These are phyloP conservation scores for Enteromius argenteus DNA, from an alignment of 2,797 vertebrate species.

Conservation along the genomic window DNA sequence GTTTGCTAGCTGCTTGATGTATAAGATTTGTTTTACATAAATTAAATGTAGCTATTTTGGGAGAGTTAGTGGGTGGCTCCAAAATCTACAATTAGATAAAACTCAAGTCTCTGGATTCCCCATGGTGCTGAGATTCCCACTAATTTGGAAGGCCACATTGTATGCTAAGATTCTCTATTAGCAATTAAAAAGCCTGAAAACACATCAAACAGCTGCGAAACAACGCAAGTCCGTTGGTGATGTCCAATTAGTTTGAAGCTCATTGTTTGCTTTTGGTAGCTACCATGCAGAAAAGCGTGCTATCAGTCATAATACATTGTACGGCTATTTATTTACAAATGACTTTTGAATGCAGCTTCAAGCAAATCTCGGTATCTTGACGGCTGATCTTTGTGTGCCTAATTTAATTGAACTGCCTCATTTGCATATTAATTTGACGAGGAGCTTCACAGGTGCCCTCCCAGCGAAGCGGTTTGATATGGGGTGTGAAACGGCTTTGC, in stretches of 20 bases:
- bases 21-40: neutral
- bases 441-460: conserved; percentile 49
- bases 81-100: conserved; percentile 26
- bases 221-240: neutral
- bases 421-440: conserved; percentile 51
- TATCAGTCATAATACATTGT: conserved; percentile 1
- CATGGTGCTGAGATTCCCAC: neutral
- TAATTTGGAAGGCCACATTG: conserved; percentile 23
- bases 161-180: conserved; percentile 27
- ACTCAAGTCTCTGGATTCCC: conserved; percentile 5
- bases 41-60: conserved; percentile 4
- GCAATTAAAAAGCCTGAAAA: conserved; percentile 38
- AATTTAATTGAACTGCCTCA: conserved; percentile 47
- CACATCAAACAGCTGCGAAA: conserved; percentile 21
- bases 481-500: conserved; percentile 53
- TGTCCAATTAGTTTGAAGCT: conserved; percentile 23
- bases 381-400: conserved; percentile 34
- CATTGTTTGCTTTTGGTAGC: conserved; percentile 10
- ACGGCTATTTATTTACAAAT: conserved; percentile 44
- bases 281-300: conserved; percentile 3
- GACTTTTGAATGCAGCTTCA: conserved; percentile 19
- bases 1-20: neutral
- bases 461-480: conserved; percentile 50
- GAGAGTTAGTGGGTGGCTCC: neutral
- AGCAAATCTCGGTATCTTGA: conserved; percentile 25